A percentile compares a stretch with the other conserved stretches of the same genome.
These are phyloP conservation scores for Halictus quadricinctus DNA, from an alignment of 2,888 invertebrate species.

Conservation along the genomic window DNA sequence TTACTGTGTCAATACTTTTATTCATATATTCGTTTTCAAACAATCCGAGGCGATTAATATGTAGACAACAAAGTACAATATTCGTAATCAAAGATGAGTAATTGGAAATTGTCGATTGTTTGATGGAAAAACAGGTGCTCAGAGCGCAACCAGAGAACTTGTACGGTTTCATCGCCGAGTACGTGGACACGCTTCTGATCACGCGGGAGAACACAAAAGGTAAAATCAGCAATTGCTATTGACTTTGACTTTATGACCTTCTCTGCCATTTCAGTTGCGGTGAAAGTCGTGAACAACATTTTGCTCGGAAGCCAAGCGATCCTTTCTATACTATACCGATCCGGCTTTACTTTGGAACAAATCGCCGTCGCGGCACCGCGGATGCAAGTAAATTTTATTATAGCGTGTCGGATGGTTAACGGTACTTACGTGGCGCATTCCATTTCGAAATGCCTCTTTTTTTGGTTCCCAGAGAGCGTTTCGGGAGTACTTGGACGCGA, in stretches of 20 bases:
- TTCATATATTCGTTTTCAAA: no score
- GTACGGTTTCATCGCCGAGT: slow-evolving; percentile 88
- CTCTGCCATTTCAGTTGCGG: slow-evolving; percentile 71
- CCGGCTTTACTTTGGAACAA: slow-evolving; percentile 74
- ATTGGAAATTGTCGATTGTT: neutral
- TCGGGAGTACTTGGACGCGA: slow-evolving; percentile 71
- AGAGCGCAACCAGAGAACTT: slow-evolving; percentile 86
- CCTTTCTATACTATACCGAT: slow-evolving; percentile 71
- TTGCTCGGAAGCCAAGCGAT: slow-evolving; percentile 74
- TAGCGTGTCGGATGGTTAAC: slow-evolving; percentile 48
- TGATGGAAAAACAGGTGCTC: slow-evolving; percentile 84
- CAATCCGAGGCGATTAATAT: no score
- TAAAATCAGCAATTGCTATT: slow-evolving; percentile 38
- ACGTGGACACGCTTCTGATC: slow-evolving; percentile 86
- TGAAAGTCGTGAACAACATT: slow-evolving; percentile 76
- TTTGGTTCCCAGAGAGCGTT: slow-evolving; percentile 71
- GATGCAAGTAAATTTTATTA: slow-evolving; percentile 66
- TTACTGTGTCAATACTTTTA: no score
- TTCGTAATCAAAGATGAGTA: neutral
- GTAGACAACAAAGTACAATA: neutral
- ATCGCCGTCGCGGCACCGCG: slow-evolving; percentile 75
- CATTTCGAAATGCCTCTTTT: neutral
- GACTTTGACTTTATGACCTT: neutral
- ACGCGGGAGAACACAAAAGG: slow-evolving; percentile 85
- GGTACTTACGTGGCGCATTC: slow-evolving; percentile 18